These are phyloP conservation scores for Pseudanteris insignis DNA, from an alignment of 2,888 invertebrate species.

Conservation along the genomic window DNA sequence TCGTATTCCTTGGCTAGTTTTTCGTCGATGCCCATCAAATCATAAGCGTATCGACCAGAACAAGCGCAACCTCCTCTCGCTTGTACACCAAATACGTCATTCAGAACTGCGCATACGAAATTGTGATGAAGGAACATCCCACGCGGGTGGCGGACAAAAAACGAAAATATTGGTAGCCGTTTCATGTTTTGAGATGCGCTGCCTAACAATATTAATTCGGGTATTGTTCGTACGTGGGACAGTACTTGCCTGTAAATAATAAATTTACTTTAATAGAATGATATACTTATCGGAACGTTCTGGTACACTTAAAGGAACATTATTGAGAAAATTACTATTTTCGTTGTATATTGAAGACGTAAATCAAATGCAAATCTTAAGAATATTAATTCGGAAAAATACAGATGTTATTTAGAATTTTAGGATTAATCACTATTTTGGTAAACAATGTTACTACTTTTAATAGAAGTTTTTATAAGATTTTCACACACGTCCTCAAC, in stretches of 20 bases:
- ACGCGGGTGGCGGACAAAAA: slow-evolving; percentile 83
- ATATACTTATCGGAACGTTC: no score
- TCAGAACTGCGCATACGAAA: slow-evolving; percentile 83
- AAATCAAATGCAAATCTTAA: background rate
- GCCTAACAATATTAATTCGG: slow-evolving; percentile 82
- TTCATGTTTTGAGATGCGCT: slow-evolving; percentile 74
- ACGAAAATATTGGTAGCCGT: slow-evolving; percentile 84
- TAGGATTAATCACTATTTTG: no score
- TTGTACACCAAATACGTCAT: slow-evolving; percentile 92
- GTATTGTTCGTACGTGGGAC: slow-evolving; percentile 81
- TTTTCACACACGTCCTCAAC: no score
- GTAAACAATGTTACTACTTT: no score
- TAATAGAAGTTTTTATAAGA: no score
- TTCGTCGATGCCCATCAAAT: slow-evolving; percentile 84
- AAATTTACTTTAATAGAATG: background rate
- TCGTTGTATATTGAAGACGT: no score
- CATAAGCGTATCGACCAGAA: slow-evolving; percentile 85
- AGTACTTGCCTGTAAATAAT: slow-evolving; percentile 75
- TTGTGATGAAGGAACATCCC: slow-evolving; percentile 90
- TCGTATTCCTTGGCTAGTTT: slow-evolving; percentile 81
- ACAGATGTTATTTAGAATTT: no score
- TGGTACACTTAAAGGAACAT: no score
- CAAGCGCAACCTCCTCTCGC: slow-evolving; percentile 83
- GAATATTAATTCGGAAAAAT: no score
- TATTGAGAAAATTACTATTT: no score